Conservation (phyloP, 2,113 vertebrate genomes). For the Felis chaus region DNA sequence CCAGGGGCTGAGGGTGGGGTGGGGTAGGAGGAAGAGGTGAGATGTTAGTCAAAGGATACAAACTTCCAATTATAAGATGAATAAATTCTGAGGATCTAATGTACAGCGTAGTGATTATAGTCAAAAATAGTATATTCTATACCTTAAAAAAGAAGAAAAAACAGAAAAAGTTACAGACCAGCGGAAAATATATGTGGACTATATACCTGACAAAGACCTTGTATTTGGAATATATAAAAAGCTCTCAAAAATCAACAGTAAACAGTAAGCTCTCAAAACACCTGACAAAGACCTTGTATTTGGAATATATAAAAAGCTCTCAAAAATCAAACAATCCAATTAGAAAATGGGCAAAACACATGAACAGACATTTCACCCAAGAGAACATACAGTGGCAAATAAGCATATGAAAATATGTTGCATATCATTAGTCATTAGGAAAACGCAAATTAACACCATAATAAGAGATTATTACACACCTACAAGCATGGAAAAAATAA, state of each 20-base stretch:
- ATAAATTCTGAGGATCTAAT: neutral
- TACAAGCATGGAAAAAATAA: neutral
- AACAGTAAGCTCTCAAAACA: neutral
- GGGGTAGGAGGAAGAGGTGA: neutral
- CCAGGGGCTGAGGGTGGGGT: neutral
- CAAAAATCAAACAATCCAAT: neutral
- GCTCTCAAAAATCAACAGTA: neutral
- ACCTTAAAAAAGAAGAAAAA: neutral
- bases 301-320: neutral
- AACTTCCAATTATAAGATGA: neutral
- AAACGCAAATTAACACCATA: neutral
- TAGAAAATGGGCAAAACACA: neutral
- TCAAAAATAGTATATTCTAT: neutral
- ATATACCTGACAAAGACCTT: neutral
- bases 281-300: neutral
- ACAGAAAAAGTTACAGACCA: neutral
- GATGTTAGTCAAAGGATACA: neutral
- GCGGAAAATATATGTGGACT: neutral
- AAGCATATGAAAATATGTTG: neutral
- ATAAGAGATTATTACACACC: neutral
- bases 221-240: neutral
- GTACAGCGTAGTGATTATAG: neutral
- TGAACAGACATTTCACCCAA: neutral
- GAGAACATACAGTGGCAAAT: neutral
- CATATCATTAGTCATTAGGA: neutral